phyloP scores from a whole-genome alignment of 2,888 invertebrate genomes.

The Himalopsyche tibetana region DNA sequence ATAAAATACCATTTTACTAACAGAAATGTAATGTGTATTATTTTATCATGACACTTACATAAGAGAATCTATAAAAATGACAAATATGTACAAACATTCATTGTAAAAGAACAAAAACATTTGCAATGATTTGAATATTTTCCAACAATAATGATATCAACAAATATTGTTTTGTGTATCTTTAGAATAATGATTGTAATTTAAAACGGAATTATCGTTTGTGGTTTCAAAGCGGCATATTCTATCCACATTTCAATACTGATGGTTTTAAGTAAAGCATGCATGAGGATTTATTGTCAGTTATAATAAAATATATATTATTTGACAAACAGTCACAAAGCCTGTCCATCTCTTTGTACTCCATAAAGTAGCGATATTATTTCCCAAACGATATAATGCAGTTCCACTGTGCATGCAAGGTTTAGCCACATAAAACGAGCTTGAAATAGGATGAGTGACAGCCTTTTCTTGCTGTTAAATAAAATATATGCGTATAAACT shows the following conservation, averaged over 20 bases:
- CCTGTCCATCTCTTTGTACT: conserved; percentile 33
- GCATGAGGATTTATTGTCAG: conserved; percentile 26
- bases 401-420: conserved; percentile 2
- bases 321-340: conserved; percentile 14
- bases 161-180: no score
- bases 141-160: no score
- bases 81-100: no score
- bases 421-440: not conserved
- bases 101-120: no score
- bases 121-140: no score
- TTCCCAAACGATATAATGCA: conserved; percentile 7
- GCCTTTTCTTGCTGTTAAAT: no score
- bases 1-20: no score
- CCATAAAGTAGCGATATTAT: conserved; percentile 8
- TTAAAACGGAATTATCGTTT: not conserved
- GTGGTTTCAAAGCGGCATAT: conserved; percentile 16
- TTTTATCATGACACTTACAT: no score
- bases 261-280: not conserved
- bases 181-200: no score
- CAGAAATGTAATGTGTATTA: no score
- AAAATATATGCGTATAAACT: no score
- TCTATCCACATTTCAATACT: conserved; percentile 2
- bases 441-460: not conserved
- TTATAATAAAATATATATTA: conserved; percentile 36
- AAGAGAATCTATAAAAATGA: no score